These are phyloP conservation scores for Homarus americanus DNA, from an alignment of 1,140 invertebrate species.

Conservation along the genomic window DNA sequence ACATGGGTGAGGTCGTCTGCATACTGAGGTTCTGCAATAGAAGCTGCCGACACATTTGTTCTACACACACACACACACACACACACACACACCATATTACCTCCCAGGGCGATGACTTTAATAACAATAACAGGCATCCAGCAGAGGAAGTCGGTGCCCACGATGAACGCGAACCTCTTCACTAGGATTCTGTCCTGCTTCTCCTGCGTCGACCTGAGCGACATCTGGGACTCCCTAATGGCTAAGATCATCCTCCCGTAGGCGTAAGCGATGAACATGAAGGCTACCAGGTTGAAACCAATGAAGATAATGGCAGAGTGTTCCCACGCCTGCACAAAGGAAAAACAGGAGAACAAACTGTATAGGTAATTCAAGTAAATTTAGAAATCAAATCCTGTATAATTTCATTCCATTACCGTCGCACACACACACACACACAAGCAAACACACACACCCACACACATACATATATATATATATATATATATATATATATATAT, in stretches of 20 bases:
- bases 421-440: background rate
- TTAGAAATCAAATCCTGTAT: no score
- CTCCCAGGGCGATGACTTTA: slow-evolving; percentile 83
- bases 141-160: slow-evolving; percentile 85
- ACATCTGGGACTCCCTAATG: slow-evolving; percentile 83
- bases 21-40: no score
- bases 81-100: no score
- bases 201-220: slow-evolving; percentile 82
- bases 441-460: background rate
- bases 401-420: no score
- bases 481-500: slow-evolving; percentile 49
- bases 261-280: slow-evolving; percentile 81
- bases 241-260: slow-evolving; percentile 84
- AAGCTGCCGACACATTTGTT: no score
- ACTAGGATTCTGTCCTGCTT: slow-evolving; percentile 81
- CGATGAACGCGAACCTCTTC: slow-evolving; percentile 87
- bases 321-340: slow-evolving; percentile 86
- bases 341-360: no score
- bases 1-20: no score
- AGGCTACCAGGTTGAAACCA: slow-evolving; percentile 83
- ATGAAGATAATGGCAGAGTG: slow-evolving; percentile 87
- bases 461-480: slow-evolving; percentile 44
- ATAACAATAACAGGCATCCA: slow-evolving; percentile 87
- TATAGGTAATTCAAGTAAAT: no score
- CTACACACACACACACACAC: background rate